phyloP scores from a whole-genome alignment of 2,888 invertebrate species.

The Dicroscelio sp. region DNA sequence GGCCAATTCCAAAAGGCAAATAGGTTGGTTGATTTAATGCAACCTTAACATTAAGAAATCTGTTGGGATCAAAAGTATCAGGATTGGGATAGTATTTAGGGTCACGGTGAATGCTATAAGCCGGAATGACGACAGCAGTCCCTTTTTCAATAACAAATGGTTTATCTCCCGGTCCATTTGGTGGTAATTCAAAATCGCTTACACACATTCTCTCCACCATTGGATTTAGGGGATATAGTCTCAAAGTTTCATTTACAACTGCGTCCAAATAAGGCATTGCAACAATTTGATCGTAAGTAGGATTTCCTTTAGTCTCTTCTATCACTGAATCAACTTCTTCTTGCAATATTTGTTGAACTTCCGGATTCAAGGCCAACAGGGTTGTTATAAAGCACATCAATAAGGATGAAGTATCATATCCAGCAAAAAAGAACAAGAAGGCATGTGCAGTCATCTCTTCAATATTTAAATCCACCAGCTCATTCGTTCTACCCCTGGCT shows the following conservation, averaged over 20 bases:
- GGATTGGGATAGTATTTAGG: constrained; percentile 91
- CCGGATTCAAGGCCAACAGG: constrained; percentile 85
- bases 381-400: constrained; percentile 85
- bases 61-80: constrained; percentile 91
- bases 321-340: constrained; percentile 88
- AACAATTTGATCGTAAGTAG: constrained; percentile 87
- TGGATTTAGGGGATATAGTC: constrained; percentile 90
- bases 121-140: constrained; percentile 89
- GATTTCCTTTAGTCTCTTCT: constrained; percentile 71
- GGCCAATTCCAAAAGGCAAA: constrained; percentile 90
- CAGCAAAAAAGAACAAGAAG: constrained; percentile 89
- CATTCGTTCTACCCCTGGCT: constrained; percentile 75
- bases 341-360: constrained; percentile 86
- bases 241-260: constrained; percentile 87
- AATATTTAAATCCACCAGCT: constrained; percentile 48
- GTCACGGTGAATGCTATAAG: constrained; percentile 91
- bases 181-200: constrained; percentile 91
- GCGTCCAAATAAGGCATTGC: constrained; percentile 88
- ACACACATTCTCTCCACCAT: constrained; percentile 92
- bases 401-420: constrained; percentile 88
- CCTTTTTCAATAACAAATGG: constrained; percentile 88
- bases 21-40: constrained; percentile 80
- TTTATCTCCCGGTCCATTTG: constrained; percentile 84
- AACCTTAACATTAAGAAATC: constrained; percentile 90
- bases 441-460: constrained; percentile 92